Conservation (phyloP, 2,888 invertebrate genomes). For the Pyrocoelia pectoralis region DNA sequence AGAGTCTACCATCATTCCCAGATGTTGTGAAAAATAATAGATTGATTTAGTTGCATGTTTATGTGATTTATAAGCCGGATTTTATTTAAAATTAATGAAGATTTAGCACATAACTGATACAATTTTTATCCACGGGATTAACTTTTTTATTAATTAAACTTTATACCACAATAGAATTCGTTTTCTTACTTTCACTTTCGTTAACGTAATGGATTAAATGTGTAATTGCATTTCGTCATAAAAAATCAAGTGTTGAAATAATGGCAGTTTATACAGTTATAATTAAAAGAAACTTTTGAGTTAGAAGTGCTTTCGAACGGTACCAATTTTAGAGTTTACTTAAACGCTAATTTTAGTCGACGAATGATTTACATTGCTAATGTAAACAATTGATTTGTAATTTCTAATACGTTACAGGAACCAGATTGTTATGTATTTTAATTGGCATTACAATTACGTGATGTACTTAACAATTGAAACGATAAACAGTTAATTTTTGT, state of each 20-base stretch:
- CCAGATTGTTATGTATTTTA: slow-evolving; percentile 3
- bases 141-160: not conserved
- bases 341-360: too few species aligned
- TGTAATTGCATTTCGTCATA: slow-evolving; percentile 8
- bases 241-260: not conserved
- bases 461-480: slow-evolving; percentile 5
- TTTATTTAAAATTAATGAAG: too few species aligned
- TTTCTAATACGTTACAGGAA: slow-evolving; percentile 1
- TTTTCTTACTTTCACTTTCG: not conserved
- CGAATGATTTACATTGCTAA: not conserved
- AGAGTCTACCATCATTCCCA: too few species aligned
- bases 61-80: too few species aligned
- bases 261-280: not conserved
- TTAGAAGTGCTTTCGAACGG: too few species aligned
- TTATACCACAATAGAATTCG: not conserved
- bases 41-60: too few species aligned
- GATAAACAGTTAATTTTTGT: slow-evolving; percentile 13
- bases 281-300: not conserved
- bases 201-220: slow-evolving; percentile 6
- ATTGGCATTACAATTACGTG: slow-evolving; percentile 5
- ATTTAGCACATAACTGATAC: too few species aligned
- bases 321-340: too few species aligned
- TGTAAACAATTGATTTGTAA: not conserved
- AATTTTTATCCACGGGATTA: not conserved
- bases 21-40: too few species aligned